Evolutionary conservation across 2,113 vertebrate genomes (phyloP).

Genomic region (Phaethornis superciliosus): DNA sequence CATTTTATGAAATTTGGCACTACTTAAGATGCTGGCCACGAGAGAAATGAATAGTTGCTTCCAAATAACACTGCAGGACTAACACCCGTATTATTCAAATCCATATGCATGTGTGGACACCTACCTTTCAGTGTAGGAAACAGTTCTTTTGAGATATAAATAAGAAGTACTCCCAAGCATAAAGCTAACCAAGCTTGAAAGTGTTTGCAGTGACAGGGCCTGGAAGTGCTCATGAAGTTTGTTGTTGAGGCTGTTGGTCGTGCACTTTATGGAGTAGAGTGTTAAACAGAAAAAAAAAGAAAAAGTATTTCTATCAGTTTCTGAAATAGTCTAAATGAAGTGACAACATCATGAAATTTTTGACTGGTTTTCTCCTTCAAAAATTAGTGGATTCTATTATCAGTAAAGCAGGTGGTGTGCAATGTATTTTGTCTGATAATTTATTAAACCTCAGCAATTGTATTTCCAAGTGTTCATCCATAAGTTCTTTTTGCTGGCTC

Average conservation of each 20-base stretch:
- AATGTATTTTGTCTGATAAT: background rate
- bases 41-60: background rate
- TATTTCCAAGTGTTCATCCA: background rate
- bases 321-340: background rate
- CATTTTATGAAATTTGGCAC: background rate
- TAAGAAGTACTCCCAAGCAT: background rate
- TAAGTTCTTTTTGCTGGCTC: background rate
- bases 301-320: background rate
- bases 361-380: background rate
- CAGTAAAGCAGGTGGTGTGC: background rate
- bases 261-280: background rate
- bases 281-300: background rate
- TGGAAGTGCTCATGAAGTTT: background rate
- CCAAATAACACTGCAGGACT: background rate
- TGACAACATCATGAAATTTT: background rate
- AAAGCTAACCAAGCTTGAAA: conserved; percentile 18
- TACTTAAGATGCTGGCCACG: background rate
- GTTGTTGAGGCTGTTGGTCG: background rate
- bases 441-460: background rate
- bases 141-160: background rate
- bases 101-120: fast-evolving
- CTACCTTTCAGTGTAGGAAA: background rate
- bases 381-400: background rate
- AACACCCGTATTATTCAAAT: background rate
- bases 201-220: background rate